These are phyloP conservation scores for Galeopterus variegatus DNA, from an alignment of 2,113 vertebrate genomes.

Conservation along the genomic window DNA sequence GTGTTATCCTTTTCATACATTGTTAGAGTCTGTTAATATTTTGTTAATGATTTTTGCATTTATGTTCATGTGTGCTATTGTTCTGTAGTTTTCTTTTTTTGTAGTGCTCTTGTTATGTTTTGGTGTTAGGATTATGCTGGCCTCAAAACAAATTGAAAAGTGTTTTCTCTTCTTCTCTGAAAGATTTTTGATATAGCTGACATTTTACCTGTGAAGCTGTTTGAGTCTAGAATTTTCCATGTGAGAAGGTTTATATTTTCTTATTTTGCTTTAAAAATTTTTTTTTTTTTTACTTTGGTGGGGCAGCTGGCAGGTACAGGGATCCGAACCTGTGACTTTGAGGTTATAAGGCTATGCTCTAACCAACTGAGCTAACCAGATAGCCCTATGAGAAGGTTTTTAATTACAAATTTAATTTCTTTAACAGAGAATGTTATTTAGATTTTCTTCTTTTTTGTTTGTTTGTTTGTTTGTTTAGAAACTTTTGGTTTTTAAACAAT, in stretches of 20 bases:
- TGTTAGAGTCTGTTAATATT: constrained; percentile 3
- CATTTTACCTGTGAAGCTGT: constrained; percentile 44
- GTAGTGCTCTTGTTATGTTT: constrained; percentile 34
- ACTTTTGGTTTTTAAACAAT: constrained; percentile 38
- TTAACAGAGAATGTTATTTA: not conserved
- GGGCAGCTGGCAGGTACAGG: too few relatives aligned
- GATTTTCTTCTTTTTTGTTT: constrained; percentile 31
- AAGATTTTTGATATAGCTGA: constrained; percentile 16
- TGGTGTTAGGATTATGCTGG: not conserved
- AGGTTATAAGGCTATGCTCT: too few relatives aligned
- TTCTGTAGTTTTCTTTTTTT: constrained; percentile 28
- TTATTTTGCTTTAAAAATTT: too few relatives aligned
- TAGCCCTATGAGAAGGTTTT: not conserved
- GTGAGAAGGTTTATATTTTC: not conserved
- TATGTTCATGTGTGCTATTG: constrained; percentile 27
- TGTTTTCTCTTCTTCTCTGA: not conserved
- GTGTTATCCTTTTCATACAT: not conserved
- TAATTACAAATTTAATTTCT: constrained; percentile 53
- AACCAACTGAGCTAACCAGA: too few relatives aligned
- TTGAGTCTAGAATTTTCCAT: constrained; percentile 19
- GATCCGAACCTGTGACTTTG: too few relatives aligned
- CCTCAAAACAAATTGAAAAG: constrained; percentile 30
- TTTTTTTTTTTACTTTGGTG: too few relatives aligned
- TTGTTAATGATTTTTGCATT: constrained; percentile 24
- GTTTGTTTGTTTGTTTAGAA: constrained; percentile 1